phyloP scores from a whole-genome alignment of 1,140 invertebrate species.

The Aphelenchoides avenae region DNA sequence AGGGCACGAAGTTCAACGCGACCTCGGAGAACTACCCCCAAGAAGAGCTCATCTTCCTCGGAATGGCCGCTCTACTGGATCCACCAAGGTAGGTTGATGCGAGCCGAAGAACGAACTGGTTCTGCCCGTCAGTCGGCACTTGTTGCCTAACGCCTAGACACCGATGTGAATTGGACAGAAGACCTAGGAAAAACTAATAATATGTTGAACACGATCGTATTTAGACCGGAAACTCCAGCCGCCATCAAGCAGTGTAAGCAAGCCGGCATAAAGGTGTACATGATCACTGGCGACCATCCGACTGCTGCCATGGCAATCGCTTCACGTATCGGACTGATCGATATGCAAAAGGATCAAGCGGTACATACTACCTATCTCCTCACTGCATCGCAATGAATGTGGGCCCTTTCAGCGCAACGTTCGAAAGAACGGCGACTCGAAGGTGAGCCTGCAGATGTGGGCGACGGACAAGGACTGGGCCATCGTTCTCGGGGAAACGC shows the following conservation, averaged over 20 bases:
- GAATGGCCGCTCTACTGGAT: slow-evolving; percentile 51
- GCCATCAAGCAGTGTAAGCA: slow-evolving; percentile 47
- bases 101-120: too few relatives aligned
- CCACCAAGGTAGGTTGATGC: slow-evolving; percentile 51
- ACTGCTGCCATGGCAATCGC: slow-evolving; percentile 22
- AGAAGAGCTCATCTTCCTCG: slow-evolving; percentile 37
- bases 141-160: too few relatives aligned
- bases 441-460: slow-evolving; percentile 7
- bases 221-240: slow-evolving; percentile 29
- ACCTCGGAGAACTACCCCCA: slow-evolving; percentile 29
- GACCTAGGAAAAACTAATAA: too few relatives aligned
- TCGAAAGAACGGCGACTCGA: too few relatives aligned
- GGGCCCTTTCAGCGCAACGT: too few relatives aligned
- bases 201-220: too few relatives aligned
- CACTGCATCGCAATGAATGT: too few relatives aligned
- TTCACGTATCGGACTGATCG: slow-evolving; percentile 13
- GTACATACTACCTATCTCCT: too few relatives aligned
- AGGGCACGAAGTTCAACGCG: slow-evolving; percentile 19
- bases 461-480: slow-evolving; percentile 17
- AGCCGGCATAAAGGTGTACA: slow-evolving; percentile 43
- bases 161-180: too few relatives aligned
- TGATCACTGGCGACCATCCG: slow-evolving; percentile 52
- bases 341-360: slow-evolving; percentile 4
- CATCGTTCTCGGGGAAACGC: slow-evolving; percentile 7
- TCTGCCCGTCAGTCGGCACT: too few relatives aligned